Conservation (phyloP, 2,113 vertebrate genomes). For the Azemiops feae region DNA sequence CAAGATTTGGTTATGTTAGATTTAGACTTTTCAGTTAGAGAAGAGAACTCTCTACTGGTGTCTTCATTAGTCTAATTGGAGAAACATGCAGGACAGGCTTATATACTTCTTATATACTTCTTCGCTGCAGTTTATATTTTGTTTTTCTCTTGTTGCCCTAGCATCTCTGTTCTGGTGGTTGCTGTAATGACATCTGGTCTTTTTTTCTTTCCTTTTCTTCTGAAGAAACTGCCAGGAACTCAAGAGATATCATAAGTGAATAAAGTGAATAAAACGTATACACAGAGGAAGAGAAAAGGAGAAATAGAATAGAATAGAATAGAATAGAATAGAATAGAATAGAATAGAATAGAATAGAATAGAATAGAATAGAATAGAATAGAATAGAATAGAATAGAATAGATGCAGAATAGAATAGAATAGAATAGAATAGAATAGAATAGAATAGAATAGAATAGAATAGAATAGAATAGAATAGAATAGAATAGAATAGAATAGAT, state of each 20-base stretch:
- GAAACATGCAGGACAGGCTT: neutral
- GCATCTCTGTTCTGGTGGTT: neutral
- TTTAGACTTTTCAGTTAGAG: neutral
- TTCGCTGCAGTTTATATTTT: neutral
- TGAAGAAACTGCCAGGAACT: neutral
- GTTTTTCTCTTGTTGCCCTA: neutral
- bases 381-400: too few relatives aligned
- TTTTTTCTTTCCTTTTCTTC: neutral
- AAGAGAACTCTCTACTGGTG: neutral
- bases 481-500: too few relatives aligned
- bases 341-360: too few relatives aligned
- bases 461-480: too few relatives aligned
- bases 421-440: too few relatives aligned
- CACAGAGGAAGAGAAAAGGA: neutral
- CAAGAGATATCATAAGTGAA: neutral
- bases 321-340: too few relatives aligned
- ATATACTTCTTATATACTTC: neutral
- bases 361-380: too few relatives aligned
- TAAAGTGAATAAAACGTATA: neutral
- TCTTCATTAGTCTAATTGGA: neutral
- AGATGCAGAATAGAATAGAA: too few relatives aligned
- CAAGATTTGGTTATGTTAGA: neutral
- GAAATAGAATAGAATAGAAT: too few relatives aligned
- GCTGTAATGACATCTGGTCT: neutral
- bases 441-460: too few relatives aligned